Base-by-base conservation (phyloP, 2,888 invertebrate species). In the Megastigmus dorsalis region DNA sequence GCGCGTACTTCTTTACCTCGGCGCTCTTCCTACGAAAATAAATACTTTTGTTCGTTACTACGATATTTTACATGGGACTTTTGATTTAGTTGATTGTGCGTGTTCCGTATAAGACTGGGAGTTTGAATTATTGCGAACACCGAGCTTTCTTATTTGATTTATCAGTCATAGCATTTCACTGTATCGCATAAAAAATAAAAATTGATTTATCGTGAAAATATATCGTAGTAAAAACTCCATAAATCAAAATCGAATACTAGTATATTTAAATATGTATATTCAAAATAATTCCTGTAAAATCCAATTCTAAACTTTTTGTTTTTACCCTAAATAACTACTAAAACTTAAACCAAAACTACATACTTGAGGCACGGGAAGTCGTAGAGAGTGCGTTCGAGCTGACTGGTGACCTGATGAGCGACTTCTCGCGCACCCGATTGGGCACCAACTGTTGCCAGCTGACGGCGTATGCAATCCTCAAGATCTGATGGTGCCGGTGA, bases 371-470 rank as follows among this genome's bases (percentile, higher is more conserved):
- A 95, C 36, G 97, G 96, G 89, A 97, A 98, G 89, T 98, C 98
- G 84, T 95, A 96, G 18, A 98, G 90, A 0, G 97, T 97, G 79
- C 94, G 93, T 88, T 96, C 93, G 78, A 98, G 93, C 90, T 95
- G 92, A 76, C 36, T 79, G 66, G 85, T 80, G 69, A 86, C 86
- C 70, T 85, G 86, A 57, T 82, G 80, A 41, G 83, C 83, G 60
- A 86, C 86, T 77, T 86, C 84, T 13, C 78, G 79, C 6, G 80
- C 80, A 67, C 86, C 86, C 69, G 82, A 85, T 68, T 80, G 79
- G 18, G 80, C 80, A 1, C 86, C 86, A 69, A 81, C 82, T 68
- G 81, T 84, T 4, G 84, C 84, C 76, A 86, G 71, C 75, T 86
- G 86, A 41, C 83, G 81, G 30, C 81, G 83, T 73, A 86, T 83